Percentiles rank a stretch among this genome's conserved stretches.
Conservation (phyloP, 2,888 invertebrate species). For the Brachyptera putata region DNA sequence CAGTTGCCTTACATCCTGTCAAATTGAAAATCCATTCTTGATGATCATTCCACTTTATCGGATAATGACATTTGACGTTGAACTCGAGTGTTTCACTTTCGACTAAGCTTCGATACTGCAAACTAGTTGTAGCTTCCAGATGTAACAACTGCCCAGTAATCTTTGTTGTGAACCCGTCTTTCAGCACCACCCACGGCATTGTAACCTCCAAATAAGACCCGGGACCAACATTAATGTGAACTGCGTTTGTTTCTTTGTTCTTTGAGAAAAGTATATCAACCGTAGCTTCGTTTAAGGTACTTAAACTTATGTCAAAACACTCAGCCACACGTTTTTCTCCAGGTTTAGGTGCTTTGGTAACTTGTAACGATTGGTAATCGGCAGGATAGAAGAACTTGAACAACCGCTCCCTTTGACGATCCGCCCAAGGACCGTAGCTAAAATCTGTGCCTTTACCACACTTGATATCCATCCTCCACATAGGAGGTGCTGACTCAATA, state of each 20-base stretch:
- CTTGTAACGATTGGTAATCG: constrained; percentile 67
- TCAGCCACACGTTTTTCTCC: constrained; percentile 86
- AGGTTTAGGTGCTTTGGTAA: constrained; percentile 76
- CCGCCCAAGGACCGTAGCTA: constrained; percentile 99
- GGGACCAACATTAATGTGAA: constrained; percentile 91
- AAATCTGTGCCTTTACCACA: constrained; percentile 94
- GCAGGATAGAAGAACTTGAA: constrained; percentile 95
- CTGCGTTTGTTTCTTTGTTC: constrained; percentile 89
- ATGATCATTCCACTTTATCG: constrained; percentile 91
- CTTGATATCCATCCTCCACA: constrained; percentile 91
- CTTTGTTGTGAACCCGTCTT: constrained; percentile 84
- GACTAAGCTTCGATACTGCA: constrained; percentile 82
- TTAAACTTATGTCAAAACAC: constrained; percentile 87
- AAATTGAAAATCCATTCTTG: constrained; percentile 91
- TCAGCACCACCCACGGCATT: constrained; percentile 51
- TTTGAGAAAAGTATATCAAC: constrained; percentile 96
- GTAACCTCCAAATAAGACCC: constrained; percentile 97
- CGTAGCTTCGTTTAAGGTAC: constrained; percentile 87
- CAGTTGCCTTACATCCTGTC: constrained; percentile 91
- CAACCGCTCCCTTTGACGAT: constrained; percentile 90
- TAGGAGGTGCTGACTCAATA: constrained; percentile 87
- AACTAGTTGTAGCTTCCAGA: constrained; percentile 91
- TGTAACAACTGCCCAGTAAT: constrained; percentile 91
- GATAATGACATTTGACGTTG: constrained; percentile 82
- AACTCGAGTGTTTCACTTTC: constrained; percentile 95